Conservation (phyloP, 92 coral and sea anemone genomes). For the Epizoanthus stellaris region DNA sequence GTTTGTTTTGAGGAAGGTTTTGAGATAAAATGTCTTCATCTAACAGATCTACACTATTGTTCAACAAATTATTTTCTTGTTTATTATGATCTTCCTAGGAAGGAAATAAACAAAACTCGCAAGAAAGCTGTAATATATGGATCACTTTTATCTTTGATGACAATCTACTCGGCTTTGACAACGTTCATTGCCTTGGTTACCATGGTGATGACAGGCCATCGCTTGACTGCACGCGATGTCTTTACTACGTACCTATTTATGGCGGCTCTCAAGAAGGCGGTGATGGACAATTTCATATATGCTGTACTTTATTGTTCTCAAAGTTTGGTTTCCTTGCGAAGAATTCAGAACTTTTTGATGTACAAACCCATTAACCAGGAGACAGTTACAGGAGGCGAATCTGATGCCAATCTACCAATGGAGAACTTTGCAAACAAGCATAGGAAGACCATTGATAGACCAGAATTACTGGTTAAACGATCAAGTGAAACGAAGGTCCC, state of each 20-base stretch:
- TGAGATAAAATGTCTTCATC: too few species aligned
- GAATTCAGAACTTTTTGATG: not conserved
- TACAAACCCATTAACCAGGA: not conserved
- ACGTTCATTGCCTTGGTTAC: conserved; percentile 5
- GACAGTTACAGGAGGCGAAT: too few species aligned
- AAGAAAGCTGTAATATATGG: not conserved
- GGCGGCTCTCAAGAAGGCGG: not conserved
- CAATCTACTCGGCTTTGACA: not conserved
- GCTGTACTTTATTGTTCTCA: not conserved
- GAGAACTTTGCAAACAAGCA: too few species aligned
- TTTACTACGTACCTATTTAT: not conserved
- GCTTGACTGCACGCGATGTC: not conserved
- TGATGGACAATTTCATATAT: not conserved
- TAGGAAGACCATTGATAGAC: too few species aligned
- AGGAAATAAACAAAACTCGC: not conserved
- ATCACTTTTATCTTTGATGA: not conserved
- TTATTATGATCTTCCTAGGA: not conserved
- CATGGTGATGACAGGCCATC: not conserved
- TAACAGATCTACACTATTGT: too few species aligned
- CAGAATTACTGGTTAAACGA: too few species aligned
- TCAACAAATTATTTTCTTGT: too few species aligned
- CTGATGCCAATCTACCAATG: too few species aligned
- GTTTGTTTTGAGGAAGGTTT: too few species aligned
- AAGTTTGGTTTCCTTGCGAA: not conserved
- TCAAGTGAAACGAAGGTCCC: not conserved